Base-by-base conservation (phyloP, 2,888 invertebrate species). In the Tetropium fuscum region DNA sequence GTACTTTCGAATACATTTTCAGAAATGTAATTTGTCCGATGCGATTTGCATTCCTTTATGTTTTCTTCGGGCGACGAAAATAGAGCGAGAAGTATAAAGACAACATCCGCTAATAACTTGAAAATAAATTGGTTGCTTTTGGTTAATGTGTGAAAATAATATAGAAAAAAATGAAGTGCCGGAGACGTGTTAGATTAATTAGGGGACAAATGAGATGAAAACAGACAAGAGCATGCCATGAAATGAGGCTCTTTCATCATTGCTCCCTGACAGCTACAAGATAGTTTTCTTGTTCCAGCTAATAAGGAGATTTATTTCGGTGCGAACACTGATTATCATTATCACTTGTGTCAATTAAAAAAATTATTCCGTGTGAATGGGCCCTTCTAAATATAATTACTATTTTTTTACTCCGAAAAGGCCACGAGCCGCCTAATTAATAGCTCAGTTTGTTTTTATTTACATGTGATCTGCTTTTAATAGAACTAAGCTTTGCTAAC, bases 141-240 rank as follows among this genome's bases (percentile, higher is more conserved):
- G 49, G 11, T 11, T 49, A 49, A 49, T 49, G 49, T 49, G 49
- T 49, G 49, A 49, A 45, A 44, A 45, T 38, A 41, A 45, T 38
- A 57, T 22, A 49, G 18, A 27, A 55, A 49, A 45, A 49, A 49
- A 57, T 41, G 34, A 38, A 57, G 25, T 38, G 65, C 70, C 60
- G 58, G 53, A 60, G 66, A 71, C 65, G 54, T 54, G 66, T 63
- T 69, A 70, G 66, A 75, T 76, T 78, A 77, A 78, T 78, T 78
- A 76, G 69, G 68, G 68, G 73, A 77, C 75, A 77, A 78, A 78
- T 77, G 76, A 76, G 77, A 76, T 65, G 76, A 77, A 75, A 77
- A 76, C 76, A 75, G 73, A 68, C 71, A 63, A 68, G 72, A 72
- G 61, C 65, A 69, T 57, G 71, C 73, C 75, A 69, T 75, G 77